Percentiles rank a stretch among this genome's conserved stretches.
Conservation (phyloP, 2,113 vertebrate species). For the Rhinolophus ferrumequinum region DNA sequence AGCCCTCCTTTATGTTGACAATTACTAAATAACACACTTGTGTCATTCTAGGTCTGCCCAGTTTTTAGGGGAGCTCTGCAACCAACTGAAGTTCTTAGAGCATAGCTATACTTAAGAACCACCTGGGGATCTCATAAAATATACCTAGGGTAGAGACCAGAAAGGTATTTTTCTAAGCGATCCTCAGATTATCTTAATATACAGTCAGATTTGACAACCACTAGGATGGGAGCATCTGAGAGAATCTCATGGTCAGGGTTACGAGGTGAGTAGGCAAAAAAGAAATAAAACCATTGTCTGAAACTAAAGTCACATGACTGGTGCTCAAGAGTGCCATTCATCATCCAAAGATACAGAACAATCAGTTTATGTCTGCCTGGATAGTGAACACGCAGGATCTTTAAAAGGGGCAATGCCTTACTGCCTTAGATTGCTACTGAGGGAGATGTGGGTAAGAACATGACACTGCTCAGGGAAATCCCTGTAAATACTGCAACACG, state of each 20-base stretch:
- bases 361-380: background rate
- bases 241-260: background rate
- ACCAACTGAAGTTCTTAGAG: background rate
- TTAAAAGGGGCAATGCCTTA: background rate
- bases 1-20: background rate
- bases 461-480: background rate
- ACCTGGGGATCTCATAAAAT: background rate
- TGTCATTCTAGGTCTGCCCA: background rate
- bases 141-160: background rate
- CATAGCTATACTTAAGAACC: background rate
- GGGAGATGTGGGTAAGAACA: fast-evolving
- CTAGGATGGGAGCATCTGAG: background rate
- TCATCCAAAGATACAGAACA: background rate
- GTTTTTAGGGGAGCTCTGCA: background rate
- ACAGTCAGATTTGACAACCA: background rate
- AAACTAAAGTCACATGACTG: background rate
- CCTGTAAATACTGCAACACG: background rate
- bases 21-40: background rate
- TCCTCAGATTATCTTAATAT: background rate
- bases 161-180: background rate
- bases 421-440: background rate
- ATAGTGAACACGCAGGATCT: background rate
- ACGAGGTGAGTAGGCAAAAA: background rate
- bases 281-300: background rate
- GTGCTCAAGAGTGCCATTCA: background rate